Percentiles rank a stretch among this genome's conserved stretches.
Evolutionary conservation across 2,113 vertebrate species (phyloP).

Genomic region (Hystrix brachyura): DNA sequence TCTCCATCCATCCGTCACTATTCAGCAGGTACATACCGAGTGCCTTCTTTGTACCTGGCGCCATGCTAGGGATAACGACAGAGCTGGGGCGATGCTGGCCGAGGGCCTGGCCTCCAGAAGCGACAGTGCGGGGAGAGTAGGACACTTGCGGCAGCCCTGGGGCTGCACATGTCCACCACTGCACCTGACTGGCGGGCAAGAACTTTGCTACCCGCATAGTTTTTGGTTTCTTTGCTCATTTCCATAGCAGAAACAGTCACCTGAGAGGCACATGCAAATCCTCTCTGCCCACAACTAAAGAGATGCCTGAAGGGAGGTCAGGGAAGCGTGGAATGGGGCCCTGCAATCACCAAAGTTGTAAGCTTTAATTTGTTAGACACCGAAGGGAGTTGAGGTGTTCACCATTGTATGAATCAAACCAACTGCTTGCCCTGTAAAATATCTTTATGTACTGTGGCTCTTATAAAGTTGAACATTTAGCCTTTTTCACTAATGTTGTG

Average conservation of each 20-base stretch:
- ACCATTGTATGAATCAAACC: slow-evolving; percentile 28
- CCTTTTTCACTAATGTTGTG: neutral
- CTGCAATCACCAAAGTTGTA: neutral
- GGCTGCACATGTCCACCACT: accelerated
- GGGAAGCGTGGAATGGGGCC: slow-evolving; percentile 33
- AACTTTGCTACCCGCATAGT: neutral
- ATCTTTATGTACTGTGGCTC: neutral
- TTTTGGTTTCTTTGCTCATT: neutral
- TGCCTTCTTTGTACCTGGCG: neutral
- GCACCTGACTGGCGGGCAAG: neutral
- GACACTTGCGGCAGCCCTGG: neutral
- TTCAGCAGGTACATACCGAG: neutral
- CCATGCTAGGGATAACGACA: neutral
- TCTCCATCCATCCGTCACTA: neutral
- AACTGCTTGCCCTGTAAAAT: neutral
- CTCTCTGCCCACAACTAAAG: slow-evolving; percentile 46
- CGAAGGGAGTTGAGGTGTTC: neutral
- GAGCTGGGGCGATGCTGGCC: neutral
- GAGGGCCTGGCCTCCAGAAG: neutral
- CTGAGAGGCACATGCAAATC: neutral
- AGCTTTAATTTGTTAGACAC: slow-evolving; percentile 61
- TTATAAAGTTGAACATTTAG: neutral
- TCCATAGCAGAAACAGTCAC: slow-evolving; percentile 26
- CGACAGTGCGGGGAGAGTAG: neutral
- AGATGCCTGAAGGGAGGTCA: slow-evolving; percentile 61